phyloP scores from a whole-genome alignment of 2,113 vertebrate species.

The Tiliqua scincoides region DNA sequence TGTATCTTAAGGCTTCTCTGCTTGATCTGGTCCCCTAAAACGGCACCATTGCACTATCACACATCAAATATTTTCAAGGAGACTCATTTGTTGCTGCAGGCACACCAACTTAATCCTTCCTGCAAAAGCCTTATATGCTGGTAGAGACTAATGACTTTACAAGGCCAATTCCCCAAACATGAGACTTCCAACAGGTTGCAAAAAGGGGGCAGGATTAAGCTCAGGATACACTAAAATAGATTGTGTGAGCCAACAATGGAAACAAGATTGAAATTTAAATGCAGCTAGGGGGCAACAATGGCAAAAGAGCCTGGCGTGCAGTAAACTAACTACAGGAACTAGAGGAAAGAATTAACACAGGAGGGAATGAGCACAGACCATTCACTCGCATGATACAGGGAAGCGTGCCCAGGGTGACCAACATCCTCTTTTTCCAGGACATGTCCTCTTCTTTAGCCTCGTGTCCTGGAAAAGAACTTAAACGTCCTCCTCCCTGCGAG shows the following conservation, averaged over 20 bases:
- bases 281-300: background rate
- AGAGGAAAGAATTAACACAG: background rate
- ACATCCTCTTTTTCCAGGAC: too few relatives aligned
- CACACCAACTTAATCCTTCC: background rate
- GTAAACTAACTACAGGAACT: background rate
- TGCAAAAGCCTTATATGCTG: background rate
- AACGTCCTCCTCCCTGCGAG: too few relatives aligned
- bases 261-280: background rate
- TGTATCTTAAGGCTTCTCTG: background rate
- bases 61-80: background rate
- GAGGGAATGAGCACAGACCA: too few relatives aligned
- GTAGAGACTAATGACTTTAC: rapidly evolving
- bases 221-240: background rate
- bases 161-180: background rate
- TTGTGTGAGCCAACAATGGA: background rate
- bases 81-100: background rate
- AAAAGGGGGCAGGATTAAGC: background rate
- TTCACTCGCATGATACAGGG: background rate
- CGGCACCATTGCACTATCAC: background rate
- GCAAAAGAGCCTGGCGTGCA: background rate
- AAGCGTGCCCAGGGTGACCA: background rate
- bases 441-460: too few relatives aligned
- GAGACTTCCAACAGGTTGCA: background rate
- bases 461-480: too few relatives aligned
- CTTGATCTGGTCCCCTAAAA: background rate